phyloP scores from a whole-genome alignment of 2,113 vertebrate species.

The Micronycteris hirsuta region DNA sequence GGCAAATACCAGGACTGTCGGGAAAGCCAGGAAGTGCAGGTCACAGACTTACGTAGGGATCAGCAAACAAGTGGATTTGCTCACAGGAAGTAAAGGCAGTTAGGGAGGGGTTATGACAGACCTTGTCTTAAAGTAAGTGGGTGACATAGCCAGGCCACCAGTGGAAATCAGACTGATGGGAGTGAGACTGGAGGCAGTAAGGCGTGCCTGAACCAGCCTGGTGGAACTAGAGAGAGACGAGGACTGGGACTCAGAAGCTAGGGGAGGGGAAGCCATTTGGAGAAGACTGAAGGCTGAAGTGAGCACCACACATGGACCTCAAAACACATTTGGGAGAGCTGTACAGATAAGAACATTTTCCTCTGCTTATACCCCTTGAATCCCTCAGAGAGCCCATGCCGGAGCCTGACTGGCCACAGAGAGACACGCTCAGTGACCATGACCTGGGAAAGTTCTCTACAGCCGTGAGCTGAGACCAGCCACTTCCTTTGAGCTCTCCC shows the following conservation, averaged over 20 bases:
- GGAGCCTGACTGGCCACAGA: not conserved
- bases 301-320: accelerated
- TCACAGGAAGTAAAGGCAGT: not conserved
- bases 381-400: not conserved
- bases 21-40: not conserved
- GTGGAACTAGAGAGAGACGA: not conserved
- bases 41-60: not conserved
- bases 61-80: not conserved
- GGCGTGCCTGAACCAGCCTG: not conserved
- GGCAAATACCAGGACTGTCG: not conserved
- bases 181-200: not conserved
- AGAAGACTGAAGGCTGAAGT: not conserved
- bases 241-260: not conserved
- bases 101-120: not conserved
- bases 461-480: not conserved
- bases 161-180: not conserved
- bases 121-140: not conserved
- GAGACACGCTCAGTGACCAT: not conserved
- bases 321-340: not conserved
- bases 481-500: slow-evolving; percentile 11
- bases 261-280: not conserved
- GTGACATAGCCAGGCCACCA: not conserved
- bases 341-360: not conserved
- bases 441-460: not conserved
- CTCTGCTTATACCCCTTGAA: not conserved